Base-by-base conservation (phyloP, 1,140 invertebrate species). In the Lordiphosa mommai region DNA sequence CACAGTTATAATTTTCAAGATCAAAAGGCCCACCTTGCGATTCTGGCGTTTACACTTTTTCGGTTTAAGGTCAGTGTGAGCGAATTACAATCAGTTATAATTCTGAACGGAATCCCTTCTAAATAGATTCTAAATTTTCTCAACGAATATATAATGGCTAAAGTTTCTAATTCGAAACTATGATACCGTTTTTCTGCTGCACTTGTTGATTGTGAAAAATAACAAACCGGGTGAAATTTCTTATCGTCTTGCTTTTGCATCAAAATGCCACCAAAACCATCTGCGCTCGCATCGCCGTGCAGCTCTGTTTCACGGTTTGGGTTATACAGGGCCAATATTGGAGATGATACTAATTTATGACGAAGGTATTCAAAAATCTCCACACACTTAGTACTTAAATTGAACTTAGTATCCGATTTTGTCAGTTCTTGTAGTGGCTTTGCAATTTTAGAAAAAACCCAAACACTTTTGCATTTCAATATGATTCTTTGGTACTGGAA, bases 31-130 rank as follows among this genome's bases (percentile, higher is more conserved):
- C 9, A 44, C 12, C 17, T 44, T 3, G 16, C 41, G 8, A 44
- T 44, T 27, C 41, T 3, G 9, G 41, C 16, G 23, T 44, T 20
- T 30, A 23, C 20, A 23, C 20, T 44, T 29, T 23, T 44, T 4
- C 41, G 9, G 12, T 20, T 30, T 12, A 23, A 23, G 17, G 41
- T 44, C 10, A 44, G 14, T n/a, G 27, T 44, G 9, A 29, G 17
- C 23, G 41, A 23, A 17, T 44, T 44, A 23, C 41, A 44, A 20
- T 23, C 41, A n/a, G 17, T 44, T n/a, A 44, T 44, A 20, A 44
- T 20, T 9, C 23, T 44, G 12, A 44, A 44, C 3, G 9, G 20
- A 23, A 44, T 44, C 9, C 40, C 8, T 43, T 17, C 17, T 8
- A 44, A 23, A 20, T 44, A 44, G 4, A 44, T 44, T n/a, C 16